Evolutionary conservation across 2,888 invertebrate species (phyloP).

Genomic region (Hirtodrosophila histrioides): DNA sequence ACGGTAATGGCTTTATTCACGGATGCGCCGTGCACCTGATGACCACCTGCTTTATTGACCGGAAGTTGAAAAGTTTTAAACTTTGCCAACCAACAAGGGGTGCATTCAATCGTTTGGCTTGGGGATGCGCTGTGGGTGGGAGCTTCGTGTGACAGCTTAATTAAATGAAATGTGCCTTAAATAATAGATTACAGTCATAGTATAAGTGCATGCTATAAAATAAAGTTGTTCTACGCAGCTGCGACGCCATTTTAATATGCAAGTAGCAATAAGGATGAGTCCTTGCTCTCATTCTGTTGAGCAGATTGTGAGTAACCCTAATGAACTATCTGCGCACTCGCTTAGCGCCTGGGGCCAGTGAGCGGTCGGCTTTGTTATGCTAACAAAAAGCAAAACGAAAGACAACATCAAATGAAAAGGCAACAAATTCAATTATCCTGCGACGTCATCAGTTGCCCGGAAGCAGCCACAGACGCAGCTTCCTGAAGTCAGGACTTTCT

Average conservation of each 20-base stretch:
- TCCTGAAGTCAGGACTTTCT: slow-evolving; percentile 31
- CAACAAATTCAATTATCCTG: slow-evolving; percentile 71
- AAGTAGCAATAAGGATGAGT: slow-evolving; percentile 5
- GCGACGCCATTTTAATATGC: slow-evolving; percentile 50
- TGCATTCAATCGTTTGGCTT: slow-evolving; percentile 3
- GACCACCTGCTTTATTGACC: slow-evolving; percentile 79
- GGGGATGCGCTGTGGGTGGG: slow-evolving; percentile 19
- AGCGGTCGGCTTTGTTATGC: slow-evolving; percentile 62
- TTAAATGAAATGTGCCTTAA: slow-evolving; percentile 53
- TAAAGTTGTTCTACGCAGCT: slow-evolving; percentile 35
- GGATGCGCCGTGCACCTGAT: slow-evolving; percentile 76
- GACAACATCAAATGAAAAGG: slow-evolving; percentile 67
- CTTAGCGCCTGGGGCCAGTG: slow-evolving; percentile 39
- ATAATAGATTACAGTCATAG: slow-evolving; percentile 40
- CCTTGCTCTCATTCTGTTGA: slow-evolving; percentile 3
- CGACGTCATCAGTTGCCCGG: slow-evolving; percentile 56
- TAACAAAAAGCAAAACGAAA: slow-evolving; percentile 42
- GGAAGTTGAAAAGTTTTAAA: slow-evolving; percentile 82
- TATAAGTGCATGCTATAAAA: slow-evolving; percentile 11
- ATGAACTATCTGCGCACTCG: slow-evolving; percentile 57
- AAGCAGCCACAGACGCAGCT: slow-evolving; percentile 46
- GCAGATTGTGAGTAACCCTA: slow-evolving; percentile 45
- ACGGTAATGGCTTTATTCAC: slow-evolving; percentile 70
- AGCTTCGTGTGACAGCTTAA: slow-evolving; percentile 66
- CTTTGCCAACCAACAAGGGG: slow-evolving; percentile 52